A percentile compares a stretch with the other conserved stretches of the same genome.
Evolutionary conservation across 2,797 vertebrate species (phyloP).

Genomic region (Sus cebifrons): DNA sequence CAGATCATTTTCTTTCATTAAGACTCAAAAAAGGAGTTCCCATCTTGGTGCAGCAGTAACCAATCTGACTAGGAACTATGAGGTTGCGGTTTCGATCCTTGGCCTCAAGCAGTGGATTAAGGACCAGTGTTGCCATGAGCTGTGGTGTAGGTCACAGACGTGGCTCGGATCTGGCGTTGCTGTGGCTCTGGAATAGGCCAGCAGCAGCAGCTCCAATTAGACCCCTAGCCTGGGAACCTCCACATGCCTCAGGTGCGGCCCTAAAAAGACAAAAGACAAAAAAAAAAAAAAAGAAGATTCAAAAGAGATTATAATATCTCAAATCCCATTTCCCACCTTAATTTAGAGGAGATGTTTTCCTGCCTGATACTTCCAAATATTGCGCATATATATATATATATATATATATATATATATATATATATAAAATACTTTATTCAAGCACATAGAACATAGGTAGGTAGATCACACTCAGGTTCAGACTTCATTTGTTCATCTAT

Average conservation of each 20-base stretch:
- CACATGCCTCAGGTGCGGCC: no score
- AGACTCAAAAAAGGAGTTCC: background rate
- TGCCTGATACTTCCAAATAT: background rate
- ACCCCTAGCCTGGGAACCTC: no score
- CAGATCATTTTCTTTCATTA: constrained; percentile 4
- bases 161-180: no score
- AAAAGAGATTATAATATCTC: background rate
- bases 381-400: background rate
- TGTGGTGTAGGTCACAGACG: no score
- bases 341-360: background rate
- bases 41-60: no score
- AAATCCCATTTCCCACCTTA: background rate
- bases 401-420: background rate
- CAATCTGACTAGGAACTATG: no score
- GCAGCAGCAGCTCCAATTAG: no score
- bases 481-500: background rate
- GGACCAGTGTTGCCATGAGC: no score
- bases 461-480: background rate
- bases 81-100: no score
- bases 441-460: background rate
- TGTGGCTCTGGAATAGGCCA: no score
- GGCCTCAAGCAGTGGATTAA: no score
- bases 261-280: no score
- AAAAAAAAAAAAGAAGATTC: background rate
- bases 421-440: background rate